Base-by-base conservation (phyloP, 92 coral and sea anemone genomes). In the Pocillopora grandis region DNA sequence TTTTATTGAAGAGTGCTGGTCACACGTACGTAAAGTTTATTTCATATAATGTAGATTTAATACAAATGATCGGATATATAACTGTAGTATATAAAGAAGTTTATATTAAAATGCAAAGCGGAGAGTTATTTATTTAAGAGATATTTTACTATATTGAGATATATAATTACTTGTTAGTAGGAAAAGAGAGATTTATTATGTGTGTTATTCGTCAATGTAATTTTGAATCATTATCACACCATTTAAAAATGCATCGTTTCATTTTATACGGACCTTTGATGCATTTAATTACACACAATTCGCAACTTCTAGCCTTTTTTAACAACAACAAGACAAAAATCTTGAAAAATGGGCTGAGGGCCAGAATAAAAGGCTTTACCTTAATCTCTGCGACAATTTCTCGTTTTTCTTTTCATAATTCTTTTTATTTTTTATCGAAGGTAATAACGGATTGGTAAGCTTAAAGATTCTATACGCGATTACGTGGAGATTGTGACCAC, bases 1-100 rank as follows among this genome's bases (percentile, higher is more conserved):
- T 68, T 80, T 80, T 31, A 67, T 23, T 49, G 37, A 36, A 33
- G 77, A 71, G 85, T 71, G 77, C 85, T 17, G 83, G 82, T 36
- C 72, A 78, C 72, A 36, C 20, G 36, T 0, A 42, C 52, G 52
- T 3, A 3, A 7, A 42, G 71, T 62, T 16, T 35, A 12, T 70
- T 16, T 35, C 15, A 35, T 37, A 64, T 18, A 9, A 6, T n/a
- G 9, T 60, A 73, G 55, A 48, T 56, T 60, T 10, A 48, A 1
- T 60, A n/a, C 42, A 15, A 60, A 12, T 27, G 31, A 19, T 27
- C 31, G 42, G 15, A 58, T 81, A 59, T 9, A 58, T n/a, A 37
- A 36, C n/a, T 60, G 71, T 60, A 31, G 10, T 71, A 70, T 81
- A 36, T 59, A 66, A 65, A 33, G 63, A 37, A 58, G 16, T 62